Conservation (phyloP, 1,140 invertebrate genomes). For the Papilio xuthus region DNA sequence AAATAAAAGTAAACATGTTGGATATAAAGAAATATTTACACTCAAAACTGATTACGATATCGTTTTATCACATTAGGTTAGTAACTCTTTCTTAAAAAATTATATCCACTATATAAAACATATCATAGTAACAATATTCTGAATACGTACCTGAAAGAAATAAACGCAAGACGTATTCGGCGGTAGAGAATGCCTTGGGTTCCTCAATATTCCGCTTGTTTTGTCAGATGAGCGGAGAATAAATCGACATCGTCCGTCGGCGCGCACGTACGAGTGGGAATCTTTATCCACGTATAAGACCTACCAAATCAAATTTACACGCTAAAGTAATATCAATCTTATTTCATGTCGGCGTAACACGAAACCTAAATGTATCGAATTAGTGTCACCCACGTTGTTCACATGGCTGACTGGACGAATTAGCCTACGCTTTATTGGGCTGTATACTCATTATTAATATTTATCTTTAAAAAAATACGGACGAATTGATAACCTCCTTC, state of each 20-base stretch:
- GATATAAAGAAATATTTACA: too few species aligned
- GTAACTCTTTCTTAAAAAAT: not conserved
- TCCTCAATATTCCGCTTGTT: slow-evolving; percentile 87
- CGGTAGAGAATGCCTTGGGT: slow-evolving; percentile 88
- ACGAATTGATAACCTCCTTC: too few species aligned
- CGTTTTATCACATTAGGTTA: not conserved
- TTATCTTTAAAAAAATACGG: too few species aligned
- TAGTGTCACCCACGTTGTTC: slow-evolving; percentile 24
- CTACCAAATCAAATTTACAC: slow-evolving; percentile 71
- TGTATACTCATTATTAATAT: not conserved
- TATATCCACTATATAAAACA: not conserved
- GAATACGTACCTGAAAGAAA: slow-evolving; percentile 84
- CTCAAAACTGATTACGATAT: too few species aligned
- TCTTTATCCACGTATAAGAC: slow-evolving; percentile 88
- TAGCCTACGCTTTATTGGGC: slow-evolving; percentile 13
- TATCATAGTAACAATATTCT: not conserved
- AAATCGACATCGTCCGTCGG: slow-evolving; percentile 89
- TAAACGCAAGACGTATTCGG: slow-evolving; percentile 91
- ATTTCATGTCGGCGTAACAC: slow-evolving; percentile 30
- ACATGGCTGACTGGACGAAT: slow-evolving; percentile 12
- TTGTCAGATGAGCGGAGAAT: slow-evolving; percentile 88
- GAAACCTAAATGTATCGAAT: slow-evolving; percentile 31
- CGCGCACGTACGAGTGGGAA: slow-evolving; percentile 87
- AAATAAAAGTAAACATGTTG: not conserved
- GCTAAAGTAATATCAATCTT: slow-evolving; percentile 29